Conservation (phyloP, 2,797 vertebrate species). For the Oreonectes daqikongensis region DNA sequence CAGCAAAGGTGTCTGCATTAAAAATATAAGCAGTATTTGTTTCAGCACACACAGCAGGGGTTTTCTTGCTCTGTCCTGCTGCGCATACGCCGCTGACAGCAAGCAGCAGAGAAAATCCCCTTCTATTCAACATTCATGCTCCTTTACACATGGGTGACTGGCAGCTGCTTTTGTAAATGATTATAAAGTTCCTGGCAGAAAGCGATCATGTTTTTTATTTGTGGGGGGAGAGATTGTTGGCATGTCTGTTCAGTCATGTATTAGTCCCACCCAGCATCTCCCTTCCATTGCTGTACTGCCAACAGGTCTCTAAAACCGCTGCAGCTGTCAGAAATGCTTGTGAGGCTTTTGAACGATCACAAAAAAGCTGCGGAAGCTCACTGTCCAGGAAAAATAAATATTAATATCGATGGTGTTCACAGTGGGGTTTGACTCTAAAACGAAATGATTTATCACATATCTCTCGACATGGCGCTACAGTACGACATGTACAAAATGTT, state of each 20-base stretch:
- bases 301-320: constrained; percentile 58
- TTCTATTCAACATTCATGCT: constrained; percentile 57
- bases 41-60: constrained; percentile 48
- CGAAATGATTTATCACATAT: constrained; percentile 72
- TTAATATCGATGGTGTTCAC: constrained; percentile 76
- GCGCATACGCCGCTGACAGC: constrained; percentile 60
- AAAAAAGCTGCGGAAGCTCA: constrained; percentile 69
- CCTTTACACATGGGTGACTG: constrained; percentile 61
- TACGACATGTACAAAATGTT: constrained; percentile 47
- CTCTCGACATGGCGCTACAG: constrained; percentile 63
- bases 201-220: constrained; percentile 53
- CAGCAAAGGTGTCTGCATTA: constrained; percentile 17
- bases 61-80: constrained; percentile 51
- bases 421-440: constrained; percentile 66
- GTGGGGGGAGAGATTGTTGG: constrained; percentile 39
- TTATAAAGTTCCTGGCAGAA: constrained; percentile 60
- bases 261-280: constrained; percentile 19
- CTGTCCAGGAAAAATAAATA: constrained; percentile 57
- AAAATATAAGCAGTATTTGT: constrained; percentile 52
- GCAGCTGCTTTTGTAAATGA: constrained; percentile 64
- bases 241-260: constrained; percentile 49
- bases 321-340: constrained; percentile 70
- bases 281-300: constrained; percentile 42
- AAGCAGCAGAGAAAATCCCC: constrained; percentile 57
- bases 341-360: constrained; percentile 70